phyloP scores from a whole-genome alignment of 2,113 vertebrate species.

The Sus scrofa region T2T-Sscrofa CM000820.6:54733501-54734000 shows the following conservation, averaged over 20 bases:
- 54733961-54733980: not conserved
- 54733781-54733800: not conserved
- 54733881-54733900: not conserved
- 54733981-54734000: not conserved
- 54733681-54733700: not conserved
- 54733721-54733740: not conserved
- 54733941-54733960: not conserved
- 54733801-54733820: not conserved
- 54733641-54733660: not conserved
- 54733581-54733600: not conserved
- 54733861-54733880: not conserved
- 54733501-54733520: not conserved
- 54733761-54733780: not conserved
- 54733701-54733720: not conserved
- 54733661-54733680: constrained; percentile 40
- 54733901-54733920: not conserved
- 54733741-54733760: not conserved
- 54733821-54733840: not conserved
- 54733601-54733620: accelerated
- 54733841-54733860: not conserved
- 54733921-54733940: not conserved
- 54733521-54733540: not conserved
- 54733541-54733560: not conserved
- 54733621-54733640: not conserved
- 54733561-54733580: accelerated